Base-by-base conservation (phyloP, 2,113 vertebrate genomes). In the Grammomys dolichurus region DNA sequence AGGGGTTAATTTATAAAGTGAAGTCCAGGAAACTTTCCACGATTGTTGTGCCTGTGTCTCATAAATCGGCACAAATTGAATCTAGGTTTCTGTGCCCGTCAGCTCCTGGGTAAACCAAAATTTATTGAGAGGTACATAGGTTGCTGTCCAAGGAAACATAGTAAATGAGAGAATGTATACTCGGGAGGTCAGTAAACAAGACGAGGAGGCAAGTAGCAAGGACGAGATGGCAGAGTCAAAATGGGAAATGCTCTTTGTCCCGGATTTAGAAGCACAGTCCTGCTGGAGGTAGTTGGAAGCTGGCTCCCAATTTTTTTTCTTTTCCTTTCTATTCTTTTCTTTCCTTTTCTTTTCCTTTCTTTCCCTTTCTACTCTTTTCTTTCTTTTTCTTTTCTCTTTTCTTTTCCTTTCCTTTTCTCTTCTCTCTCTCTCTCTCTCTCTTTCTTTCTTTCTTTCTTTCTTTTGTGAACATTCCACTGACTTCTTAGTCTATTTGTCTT, bases 51-150 rank as follows among this genome's bases (percentile, higher is more conserved):
- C 3, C 0, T 2, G 48, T 54, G 87, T 86, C 94, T 95, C 96
- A 96, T 98, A 97, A 98, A 98, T 97, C 73, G 93, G 96, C 95
- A 75, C 95, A 97, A 96, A 97, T 96, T 96, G 92, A 97, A 93
- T 97, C 93, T 95, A 19, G 78, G 65, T 96, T 96, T 97, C 95
- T 96, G 94, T 93, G 82, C 94, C 85, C 56, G 81, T 97, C 97
- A 97, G 93, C 97, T 97, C 78, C 90, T 84, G 85, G 92, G 90
- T 91, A 96, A 94, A 96, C 84, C 96, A 87, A 63, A 94, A 96
- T 96, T 97, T 97, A 96, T 96, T 87, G 94, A 93, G 93, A 96
- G 90, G 93, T 87, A 58, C 94, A 67, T 33, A 82, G 90, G 95
- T 89, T 98, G 76, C 96, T 95, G 51, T 96, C 96, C 94, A 54